Percentiles rank a stretch among this genome's conserved stretches.
Conservation (phyloP, 2,888 invertebrate genomes). For the Acanthosepion lycidas region DNA sequence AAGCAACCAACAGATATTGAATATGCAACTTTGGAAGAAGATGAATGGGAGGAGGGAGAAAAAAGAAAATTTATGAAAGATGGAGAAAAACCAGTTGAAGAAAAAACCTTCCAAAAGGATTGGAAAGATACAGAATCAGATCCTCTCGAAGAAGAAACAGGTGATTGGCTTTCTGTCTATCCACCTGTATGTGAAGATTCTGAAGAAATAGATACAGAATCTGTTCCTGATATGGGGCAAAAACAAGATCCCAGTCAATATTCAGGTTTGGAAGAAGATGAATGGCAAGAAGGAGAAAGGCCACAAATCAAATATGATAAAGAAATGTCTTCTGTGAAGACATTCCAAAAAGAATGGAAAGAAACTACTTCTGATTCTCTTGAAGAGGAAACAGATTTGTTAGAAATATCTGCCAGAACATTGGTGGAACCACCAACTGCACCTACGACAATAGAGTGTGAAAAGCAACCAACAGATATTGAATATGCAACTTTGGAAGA, state of each 20-base stretch:
- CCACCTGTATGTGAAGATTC: not conserved
- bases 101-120: not conserved
- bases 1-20: too few relatives aligned
- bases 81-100: not conserved
- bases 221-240: not conserved
- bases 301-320: not conserved
- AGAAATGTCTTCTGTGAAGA: not conserved
- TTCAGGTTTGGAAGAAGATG: not conserved
- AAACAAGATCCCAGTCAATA: not conserved
- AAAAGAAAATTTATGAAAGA: accelerated
- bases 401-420: not conserved
- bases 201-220: not conserved
- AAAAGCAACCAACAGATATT: not conserved
- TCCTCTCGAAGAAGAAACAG: not conserved
- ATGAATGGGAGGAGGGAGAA: not conserved
- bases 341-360: not conserved
- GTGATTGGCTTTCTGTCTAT: not conserved
- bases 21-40: too few relatives aligned
- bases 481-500: not conserved
- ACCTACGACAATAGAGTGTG: not conserved
- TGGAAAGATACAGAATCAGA: constrained; percentile 35
- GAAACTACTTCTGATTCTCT: not conserved
- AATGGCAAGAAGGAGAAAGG: not conserved
- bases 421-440: not conserved
- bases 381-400: not conserved